Percentiles rank a stretch among this genome's conserved stretches.
These are phyloP conservation scores for Hypotaenidia okinawae DNA, from an alignment of 2,797 vertebrate species.

Conservation along the genomic window DNA sequence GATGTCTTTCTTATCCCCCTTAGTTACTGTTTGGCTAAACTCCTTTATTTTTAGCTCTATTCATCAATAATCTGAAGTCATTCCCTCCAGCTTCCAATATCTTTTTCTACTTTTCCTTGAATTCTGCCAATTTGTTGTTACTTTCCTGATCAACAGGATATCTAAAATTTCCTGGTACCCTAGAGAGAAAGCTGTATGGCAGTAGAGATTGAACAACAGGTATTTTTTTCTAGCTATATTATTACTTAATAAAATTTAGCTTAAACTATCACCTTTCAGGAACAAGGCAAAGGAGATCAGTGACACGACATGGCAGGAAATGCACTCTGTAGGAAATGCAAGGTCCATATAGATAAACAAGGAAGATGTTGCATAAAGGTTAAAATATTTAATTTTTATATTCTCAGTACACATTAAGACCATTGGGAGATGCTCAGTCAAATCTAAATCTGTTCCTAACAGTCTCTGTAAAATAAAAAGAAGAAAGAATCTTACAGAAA, in stretches of 20 bases:
- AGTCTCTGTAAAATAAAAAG: background rate
- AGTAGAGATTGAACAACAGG: background rate
- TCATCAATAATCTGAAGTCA: background rate
- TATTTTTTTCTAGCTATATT: background rate
- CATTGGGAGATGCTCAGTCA: background rate
- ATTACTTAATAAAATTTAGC: background rate
- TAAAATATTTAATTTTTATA: background rate
- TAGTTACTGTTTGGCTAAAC: background rate
- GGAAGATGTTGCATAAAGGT: background rate
- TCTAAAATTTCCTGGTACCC: background rate
- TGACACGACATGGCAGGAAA: background rate
- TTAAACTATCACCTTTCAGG: background rate
- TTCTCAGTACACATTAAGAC: background rate
- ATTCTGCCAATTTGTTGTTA: background rate
- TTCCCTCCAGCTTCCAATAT: background rate
- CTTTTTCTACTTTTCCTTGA: background rate
- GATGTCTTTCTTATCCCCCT: rapidly evolving
- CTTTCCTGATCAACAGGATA: background rate
- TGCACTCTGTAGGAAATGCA: background rate
- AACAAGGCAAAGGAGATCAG: background rate
- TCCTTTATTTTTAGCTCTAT: background rate
- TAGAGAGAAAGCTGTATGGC: background rate
- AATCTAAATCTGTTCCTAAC: background rate
- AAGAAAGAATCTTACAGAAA: background rate
- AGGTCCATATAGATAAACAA: background rate